phyloP scores from a whole-genome alignment of 2,797 vertebrate species.

The Muscicapa comitata region DNA sequence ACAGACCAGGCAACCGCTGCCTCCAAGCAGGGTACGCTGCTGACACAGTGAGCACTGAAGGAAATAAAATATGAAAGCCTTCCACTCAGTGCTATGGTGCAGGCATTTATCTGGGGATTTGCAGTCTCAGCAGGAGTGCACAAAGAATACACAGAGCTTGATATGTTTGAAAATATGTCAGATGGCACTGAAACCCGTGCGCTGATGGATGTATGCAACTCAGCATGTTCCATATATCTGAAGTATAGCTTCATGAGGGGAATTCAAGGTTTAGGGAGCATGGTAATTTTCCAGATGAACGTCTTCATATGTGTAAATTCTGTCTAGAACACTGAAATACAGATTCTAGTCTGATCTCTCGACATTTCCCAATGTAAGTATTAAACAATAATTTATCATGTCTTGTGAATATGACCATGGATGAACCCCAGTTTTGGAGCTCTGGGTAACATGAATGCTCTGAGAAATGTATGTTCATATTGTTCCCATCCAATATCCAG shows the following conservation, averaged over 20 bases:
- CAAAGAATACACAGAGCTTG: background rate
- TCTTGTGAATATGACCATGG: background rate
- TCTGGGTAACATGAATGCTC: background rate
- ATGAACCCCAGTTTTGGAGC: background rate
- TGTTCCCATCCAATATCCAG: background rate
- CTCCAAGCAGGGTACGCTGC: background rate
- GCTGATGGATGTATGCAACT: background rate
- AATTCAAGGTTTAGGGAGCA: background rate
- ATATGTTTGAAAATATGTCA: background rate
- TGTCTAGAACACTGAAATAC: background rate
- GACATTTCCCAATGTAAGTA: background rate
- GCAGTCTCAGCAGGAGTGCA: background rate
- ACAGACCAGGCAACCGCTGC: accelerated
- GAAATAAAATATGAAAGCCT: background rate
- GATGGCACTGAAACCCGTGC: background rate
- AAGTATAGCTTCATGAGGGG: background rate
- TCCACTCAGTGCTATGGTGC: background rate
- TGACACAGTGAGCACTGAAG: background rate
- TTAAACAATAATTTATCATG: background rate
- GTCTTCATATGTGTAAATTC: background rate
- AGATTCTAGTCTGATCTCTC: background rate
- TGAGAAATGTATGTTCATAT: background rate
- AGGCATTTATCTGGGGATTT: background rate
- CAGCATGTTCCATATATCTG: background rate
- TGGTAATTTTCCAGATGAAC: background rate